Evolutionary conservation across 2,888 invertebrate species (phyloP).

Genomic region (Dasysyrphus albostriatus): DNA sequence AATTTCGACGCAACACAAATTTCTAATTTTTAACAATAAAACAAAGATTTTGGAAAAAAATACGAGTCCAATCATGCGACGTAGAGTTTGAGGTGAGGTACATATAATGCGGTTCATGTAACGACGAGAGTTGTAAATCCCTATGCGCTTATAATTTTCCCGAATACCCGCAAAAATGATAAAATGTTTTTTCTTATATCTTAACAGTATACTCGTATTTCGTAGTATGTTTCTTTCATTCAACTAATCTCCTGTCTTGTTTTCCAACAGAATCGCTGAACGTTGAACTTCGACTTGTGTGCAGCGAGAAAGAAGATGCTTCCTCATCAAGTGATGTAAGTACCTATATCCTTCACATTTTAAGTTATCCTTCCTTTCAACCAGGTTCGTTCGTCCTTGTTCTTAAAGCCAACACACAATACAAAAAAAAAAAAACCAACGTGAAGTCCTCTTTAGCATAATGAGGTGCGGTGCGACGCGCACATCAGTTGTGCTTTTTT

Average conservation of each 20-base stretch:
- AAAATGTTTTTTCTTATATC: slow-evolving; percentile 46
- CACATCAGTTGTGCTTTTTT: slow-evolving; percentile 49
- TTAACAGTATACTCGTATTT: slow-evolving; percentile 12
- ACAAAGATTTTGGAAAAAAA: not conserved
- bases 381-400: slow-evolving; percentile 23
- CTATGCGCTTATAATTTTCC: slow-evolving; percentile 39
- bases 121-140: not conserved
- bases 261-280: slow-evolving; percentile 53
- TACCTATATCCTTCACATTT: slow-evolving; percentile 62
- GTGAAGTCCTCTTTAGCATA: slow-evolving; percentile 65
- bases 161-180: slow-evolving; percentile 44
- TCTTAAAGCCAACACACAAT: slow-evolving; percentile 33
- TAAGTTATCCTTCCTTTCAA: slow-evolving; percentile 44
- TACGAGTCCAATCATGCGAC: not conserved
- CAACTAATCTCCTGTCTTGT: slow-evolving; percentile 39
- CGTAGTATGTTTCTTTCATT: slow-evolving; percentile 43
- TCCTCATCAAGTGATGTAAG: slow-evolving; percentile 69
- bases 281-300: slow-evolving; percentile 70
- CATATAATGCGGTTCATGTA: not conserved
- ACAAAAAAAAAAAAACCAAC: slow-evolving; percentile 35
- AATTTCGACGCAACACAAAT: too few relatives aligned
- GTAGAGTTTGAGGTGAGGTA: not conserved
- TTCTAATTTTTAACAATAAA: too few relatives aligned
- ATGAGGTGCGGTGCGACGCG: slow-evolving; percentile 72
- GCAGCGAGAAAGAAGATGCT: slow-evolving; percentile 61